phyloP scores from a whole-genome alignment of 1,140 invertebrate species.

The Xylocopa sonorina region DNA sequence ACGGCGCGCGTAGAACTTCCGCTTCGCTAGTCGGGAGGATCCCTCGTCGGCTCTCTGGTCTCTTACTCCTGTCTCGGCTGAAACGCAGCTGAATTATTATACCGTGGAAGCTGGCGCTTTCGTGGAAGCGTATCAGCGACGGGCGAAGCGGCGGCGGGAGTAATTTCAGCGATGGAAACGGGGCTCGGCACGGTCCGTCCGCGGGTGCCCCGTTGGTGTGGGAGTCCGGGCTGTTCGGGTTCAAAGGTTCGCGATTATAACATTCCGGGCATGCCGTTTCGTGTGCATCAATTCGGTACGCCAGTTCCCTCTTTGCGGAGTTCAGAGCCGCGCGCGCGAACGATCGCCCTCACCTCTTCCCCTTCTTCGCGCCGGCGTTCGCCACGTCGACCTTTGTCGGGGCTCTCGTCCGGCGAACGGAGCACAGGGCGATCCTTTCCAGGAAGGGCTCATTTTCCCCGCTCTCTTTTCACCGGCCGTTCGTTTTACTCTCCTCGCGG shows the following conservation, averaged over 20 bases:
- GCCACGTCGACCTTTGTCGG: slow-evolving; percentile 52
- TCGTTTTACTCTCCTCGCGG: slow-evolving; percentile 21
- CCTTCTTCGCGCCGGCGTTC: slow-evolving; percentile 37
- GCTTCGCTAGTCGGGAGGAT: no score
- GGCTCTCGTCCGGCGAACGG: slow-evolving; percentile 66
- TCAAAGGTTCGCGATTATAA: slow-evolving; percentile 82
- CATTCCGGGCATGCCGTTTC: slow-evolving; percentile 81
- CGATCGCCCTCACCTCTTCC: neutral
- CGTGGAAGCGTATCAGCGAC: slow-evolving; percentile 68
- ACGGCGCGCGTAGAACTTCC: neutral
- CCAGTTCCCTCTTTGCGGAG: slow-evolving; percentile 79
- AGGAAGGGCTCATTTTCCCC: slow-evolving; percentile 63
- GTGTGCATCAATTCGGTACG: slow-evolving; percentile 82
- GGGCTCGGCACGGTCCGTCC: slow-evolving; percentile 59
- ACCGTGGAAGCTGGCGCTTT: slow-evolving; percentile 42
- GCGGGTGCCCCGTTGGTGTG: slow-evolving; percentile 75
- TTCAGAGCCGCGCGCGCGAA: slow-evolving; percentile 65
- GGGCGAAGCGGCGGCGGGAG: slow-evolving; percentile 62
- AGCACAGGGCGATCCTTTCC: slow-evolving; percentile 59
- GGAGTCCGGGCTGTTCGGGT: slow-evolving; percentile 78
- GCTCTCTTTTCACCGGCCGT: slow-evolving; percentile 50
- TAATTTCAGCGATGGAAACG: slow-evolving; percentile 75
- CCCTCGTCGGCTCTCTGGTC: no score
- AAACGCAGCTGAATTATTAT: slow-evolving; percentile 55
- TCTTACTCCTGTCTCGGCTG: slow-evolving; percentile 26